A percentile compares a stretch with the other conserved stretches of the same genome.
Conservation (phyloP, 2,888 invertebrate genomes). For the Empis stercorea region DNA sequence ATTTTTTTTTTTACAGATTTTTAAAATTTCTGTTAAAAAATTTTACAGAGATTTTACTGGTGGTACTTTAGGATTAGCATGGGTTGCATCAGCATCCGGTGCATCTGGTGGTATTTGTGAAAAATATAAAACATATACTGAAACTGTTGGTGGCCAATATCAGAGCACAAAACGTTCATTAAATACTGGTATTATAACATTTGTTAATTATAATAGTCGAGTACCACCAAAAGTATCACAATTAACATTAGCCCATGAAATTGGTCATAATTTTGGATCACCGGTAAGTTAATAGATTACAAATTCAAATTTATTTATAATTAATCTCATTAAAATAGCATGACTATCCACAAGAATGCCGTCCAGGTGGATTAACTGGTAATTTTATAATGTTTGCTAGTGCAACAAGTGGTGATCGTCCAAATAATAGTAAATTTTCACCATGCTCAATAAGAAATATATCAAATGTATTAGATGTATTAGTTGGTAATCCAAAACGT, state of each 20-base stretch:
- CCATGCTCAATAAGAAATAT: conserved; percentile 91
- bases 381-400: conserved; percentile 99
- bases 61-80: conserved; percentile 94
- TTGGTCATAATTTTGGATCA: conserved; percentile 98
- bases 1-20: too few relatives aligned
- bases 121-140: conserved; percentile 92
- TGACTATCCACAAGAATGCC: conserved; percentile 81
- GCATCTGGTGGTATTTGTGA: conserved; percentile 99
- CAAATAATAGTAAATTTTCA: conserved; percentile 96
- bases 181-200: conserved; percentile 97
- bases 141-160: conserved; percentile 87
- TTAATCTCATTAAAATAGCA: conserved; percentile 47
- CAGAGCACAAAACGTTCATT: conserved; percentile 87
- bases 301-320: background rate
- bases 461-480: conserved; percentile 83
- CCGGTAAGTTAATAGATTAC: conserved; percentile 55
- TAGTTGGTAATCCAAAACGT: conserved; percentile 77
- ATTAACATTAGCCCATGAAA: conserved; percentile 94
- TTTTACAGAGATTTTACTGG: conserved; percentile 80
- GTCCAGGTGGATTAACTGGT: conserved; percentile 82
- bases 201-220: conserved; percentile 94
- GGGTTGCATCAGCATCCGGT: conserved; percentile 97
- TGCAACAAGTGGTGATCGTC: conserved; percentile 94
- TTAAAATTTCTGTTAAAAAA: background rate
- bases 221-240: conserved; percentile 98